Percentiles rank a stretch among this genome's conserved stretches.
phyloP scores from a whole-genome alignment of 2,888 invertebrate genomes.

The Lasioglossum zephyrum region DNA sequence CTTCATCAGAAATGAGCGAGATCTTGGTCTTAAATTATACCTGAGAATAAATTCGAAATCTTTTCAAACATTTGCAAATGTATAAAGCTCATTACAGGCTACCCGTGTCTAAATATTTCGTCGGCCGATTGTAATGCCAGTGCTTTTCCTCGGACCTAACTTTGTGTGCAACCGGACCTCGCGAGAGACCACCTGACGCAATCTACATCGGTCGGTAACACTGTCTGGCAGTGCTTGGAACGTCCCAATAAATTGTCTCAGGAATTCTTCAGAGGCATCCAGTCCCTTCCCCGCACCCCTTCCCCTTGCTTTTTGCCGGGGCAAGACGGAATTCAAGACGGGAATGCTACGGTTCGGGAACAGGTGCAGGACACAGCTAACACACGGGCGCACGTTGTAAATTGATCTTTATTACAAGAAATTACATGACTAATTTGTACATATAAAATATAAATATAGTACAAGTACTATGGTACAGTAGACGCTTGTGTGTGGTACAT shows the following conservation, averaged over 20 bases:
- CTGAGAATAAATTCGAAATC: too few species aligned
- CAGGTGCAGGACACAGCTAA: background rate
- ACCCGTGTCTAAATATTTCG: background rate
- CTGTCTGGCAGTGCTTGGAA: constrained; percentile 55
- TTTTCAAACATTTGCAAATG: too few species aligned
- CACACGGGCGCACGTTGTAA: constrained; percentile 75
- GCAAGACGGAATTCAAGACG: constrained; percentile 14
- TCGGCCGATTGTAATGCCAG: background rate
- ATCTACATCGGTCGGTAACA: constrained; percentile 68
- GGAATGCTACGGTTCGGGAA: background rate
- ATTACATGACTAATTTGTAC: constrained; percentile 84
- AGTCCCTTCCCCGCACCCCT: background rate
- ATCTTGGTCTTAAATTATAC: too few species aligned
- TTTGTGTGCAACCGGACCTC: background rate
- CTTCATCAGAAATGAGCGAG: too few species aligned
- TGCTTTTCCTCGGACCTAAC: background rate
- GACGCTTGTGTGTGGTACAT: constrained; percentile 67
- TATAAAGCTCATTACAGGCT: background rate
- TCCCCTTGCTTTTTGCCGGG: constrained; percentile 24
- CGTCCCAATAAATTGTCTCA: constrained; percentile 60
- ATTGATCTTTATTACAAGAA: constrained; percentile 84
- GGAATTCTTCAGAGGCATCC: constrained; percentile 55
- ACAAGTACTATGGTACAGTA: constrained; percentile 83
- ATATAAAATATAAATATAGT: constrained; percentile 84
- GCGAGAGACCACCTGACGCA: constrained; percentile 32